Evolutionary conservation across 1,140 invertebrate species (phyloP).

Genomic region (Uloborus diversus): DNA sequence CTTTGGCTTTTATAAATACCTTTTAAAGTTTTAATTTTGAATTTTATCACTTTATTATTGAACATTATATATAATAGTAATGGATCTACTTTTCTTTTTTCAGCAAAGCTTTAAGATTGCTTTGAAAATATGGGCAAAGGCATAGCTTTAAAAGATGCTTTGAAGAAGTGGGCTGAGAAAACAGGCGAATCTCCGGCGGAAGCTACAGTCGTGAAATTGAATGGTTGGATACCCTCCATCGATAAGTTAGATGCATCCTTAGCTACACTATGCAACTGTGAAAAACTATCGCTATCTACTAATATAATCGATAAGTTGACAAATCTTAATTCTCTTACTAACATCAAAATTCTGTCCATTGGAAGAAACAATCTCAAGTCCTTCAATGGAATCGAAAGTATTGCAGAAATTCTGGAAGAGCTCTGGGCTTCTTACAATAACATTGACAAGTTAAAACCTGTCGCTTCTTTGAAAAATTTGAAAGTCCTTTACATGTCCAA

Average conservation of each 20-base stretch:
- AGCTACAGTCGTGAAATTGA: constrained; percentile 77
- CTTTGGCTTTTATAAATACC: too few species aligned
- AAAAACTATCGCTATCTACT: constrained; percentile 86
- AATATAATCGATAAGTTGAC: constrained; percentile 93
- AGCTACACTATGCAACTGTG: constrained; percentile 66
- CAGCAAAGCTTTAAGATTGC: too few species aligned
- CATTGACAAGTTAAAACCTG: constrained; percentile 87
- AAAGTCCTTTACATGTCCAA: constrained; percentile 81
- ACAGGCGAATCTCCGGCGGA: constrained; percentile 72
- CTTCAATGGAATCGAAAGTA: constrained; percentile 82
- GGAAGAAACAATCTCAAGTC: constrained; percentile 92
- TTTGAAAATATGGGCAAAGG: constrained; percentile 63
- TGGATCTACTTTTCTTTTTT: too few species aligned
- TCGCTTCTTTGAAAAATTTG: constrained; percentile 78
- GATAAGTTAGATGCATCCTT: constrained; percentile 72
- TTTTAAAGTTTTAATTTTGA: too few species aligned
- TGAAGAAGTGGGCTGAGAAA: constrained; percentile 78
- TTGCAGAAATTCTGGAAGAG: constrained; percentile 84
- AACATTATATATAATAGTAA: too few species aligned
- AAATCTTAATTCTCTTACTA: constrained; percentile 82
- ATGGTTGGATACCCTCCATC: constrained; percentile 69
- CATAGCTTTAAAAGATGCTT: constrained; percentile 68
- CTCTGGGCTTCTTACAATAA: constrained; percentile 90
- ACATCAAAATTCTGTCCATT: constrained; percentile 83
- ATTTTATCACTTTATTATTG: too few species aligned